Conservation (phyloP, 2,113 vertebrate species). For the Acrocephalus kingi region DNA sequence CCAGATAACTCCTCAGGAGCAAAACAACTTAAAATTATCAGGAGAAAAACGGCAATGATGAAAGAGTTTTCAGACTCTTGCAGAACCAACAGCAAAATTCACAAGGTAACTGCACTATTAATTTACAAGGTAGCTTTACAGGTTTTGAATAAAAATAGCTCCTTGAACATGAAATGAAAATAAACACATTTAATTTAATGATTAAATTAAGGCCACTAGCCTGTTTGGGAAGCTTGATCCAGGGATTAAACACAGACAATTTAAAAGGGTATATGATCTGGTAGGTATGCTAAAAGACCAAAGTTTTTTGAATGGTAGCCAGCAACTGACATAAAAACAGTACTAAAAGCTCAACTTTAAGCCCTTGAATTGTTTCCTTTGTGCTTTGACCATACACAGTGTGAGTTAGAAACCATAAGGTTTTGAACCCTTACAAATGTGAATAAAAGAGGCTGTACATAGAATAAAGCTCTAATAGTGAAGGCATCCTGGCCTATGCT, state of each 20-base stretch:
- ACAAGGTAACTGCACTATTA: accelerated
- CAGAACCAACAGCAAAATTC: neutral
- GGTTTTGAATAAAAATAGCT: neutral
- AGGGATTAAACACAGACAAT: neutral
- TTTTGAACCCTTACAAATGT: neutral
- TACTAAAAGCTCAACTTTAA: neutral
- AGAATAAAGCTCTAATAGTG: neutral
- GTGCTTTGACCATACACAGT: neutral
- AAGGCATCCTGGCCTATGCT: neutral
- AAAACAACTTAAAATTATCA: neutral
- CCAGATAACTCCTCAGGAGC: neutral
- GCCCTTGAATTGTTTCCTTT: neutral
- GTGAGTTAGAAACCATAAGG: neutral
- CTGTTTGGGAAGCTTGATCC: neutral
- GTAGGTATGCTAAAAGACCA: neutral
- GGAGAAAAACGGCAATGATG: neutral
- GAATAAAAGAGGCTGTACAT: neutral
- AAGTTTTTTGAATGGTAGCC: neutral
- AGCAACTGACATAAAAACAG: neutral
- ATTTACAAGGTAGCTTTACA: neutral
- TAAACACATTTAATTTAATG: neutral
- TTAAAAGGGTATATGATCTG: neutral
- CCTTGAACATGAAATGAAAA: neutral
- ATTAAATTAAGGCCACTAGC: neutral
- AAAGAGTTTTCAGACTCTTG: neutral